These are phyloP conservation scores for Chrysoperla carnea DNA, from an alignment of 1,140 invertebrate species.

Conservation along the genomic window DNA sequence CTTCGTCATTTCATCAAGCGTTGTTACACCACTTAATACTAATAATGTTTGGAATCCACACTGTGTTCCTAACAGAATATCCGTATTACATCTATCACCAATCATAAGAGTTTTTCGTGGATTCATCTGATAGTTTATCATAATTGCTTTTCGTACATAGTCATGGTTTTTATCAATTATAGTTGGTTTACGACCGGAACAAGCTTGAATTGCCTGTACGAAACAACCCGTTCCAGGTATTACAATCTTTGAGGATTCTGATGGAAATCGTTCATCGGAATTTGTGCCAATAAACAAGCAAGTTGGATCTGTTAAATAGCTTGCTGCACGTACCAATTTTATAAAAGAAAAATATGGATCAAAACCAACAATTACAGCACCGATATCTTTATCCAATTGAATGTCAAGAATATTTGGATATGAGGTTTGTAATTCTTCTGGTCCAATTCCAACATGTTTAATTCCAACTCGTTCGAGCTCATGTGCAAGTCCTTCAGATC, in stretches of 20 bases:
- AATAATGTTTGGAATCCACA: conserved; percentile 72
- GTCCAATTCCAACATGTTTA: conserved; percentile 46
- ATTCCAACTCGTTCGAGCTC: conserved; percentile 72
- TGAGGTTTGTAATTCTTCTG: conserved; percentile 16
- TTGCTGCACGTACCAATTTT: conserved; percentile 80
- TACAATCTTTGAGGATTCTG: conserved; percentile 21
- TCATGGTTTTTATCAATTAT: conserved; percentile 67
- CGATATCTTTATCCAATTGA: conserved; percentile 49
- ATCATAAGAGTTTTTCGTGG: conserved; percentile 81
- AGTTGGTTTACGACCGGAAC: conserved; percentile 56
- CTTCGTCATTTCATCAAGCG: conserved; percentile 39
- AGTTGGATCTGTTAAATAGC: conserved; percentile 58
- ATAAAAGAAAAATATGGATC: conserved; percentile 81
- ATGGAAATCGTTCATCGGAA: conserved; percentile 70
- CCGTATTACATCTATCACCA: conserved; percentile 82
- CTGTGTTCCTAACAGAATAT: conserved; percentile 68
- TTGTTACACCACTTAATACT: conserved; percentile 68
- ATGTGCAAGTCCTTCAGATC: conserved; percentile 55
- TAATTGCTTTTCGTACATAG: conserved; percentile 28
- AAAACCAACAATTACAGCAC: conserved; percentile 86
- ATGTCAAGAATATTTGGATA: no score
- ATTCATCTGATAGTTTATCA: conserved; percentile 43
- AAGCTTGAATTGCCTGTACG: conserved; percentile 65
- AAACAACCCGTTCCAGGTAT: conserved; percentile 67
- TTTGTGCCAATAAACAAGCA: conserved; percentile 85